Evolutionary conservation across 2,888 invertebrate species (phyloP).

Genomic region (Rhopalosiphum nymphaeae): DNA sequence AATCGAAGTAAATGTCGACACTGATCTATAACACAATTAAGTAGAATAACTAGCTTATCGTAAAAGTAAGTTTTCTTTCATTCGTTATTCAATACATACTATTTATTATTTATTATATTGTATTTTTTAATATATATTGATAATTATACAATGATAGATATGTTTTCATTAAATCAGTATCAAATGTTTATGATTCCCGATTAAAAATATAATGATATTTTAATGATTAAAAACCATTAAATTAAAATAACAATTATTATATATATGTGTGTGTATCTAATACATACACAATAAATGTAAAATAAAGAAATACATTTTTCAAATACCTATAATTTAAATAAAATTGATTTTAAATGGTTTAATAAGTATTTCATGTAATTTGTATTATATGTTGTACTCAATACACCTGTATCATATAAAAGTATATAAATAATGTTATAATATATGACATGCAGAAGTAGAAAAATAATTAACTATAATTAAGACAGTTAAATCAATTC

Average conservation of each 20-base stretch:
- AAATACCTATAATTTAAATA: not conserved
- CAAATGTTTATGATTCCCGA: not conserved
- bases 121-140: not conserved
- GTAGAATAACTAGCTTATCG: not conserved
- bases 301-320: not conserved
- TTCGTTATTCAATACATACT: not conserved
- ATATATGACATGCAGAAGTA: not conserved
- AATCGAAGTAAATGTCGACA: not conserved
- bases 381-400: not conserved
- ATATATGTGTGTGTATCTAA: not conserved
- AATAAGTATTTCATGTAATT: not conserved
- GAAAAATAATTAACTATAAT: not conserved
- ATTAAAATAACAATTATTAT: not conserved
- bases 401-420: not conserved
- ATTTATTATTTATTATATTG: not conserved
- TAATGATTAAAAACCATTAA: not conserved
- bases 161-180: not conserved
- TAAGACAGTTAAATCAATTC: not conserved
- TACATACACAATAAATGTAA: no score
- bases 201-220: not conserved
- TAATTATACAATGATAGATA: not conserved
- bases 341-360: not conserved
- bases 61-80: not conserved
- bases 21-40: not conserved
- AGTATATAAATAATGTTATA: not conserved